phyloP scores from a whole-genome alignment of 2,888 invertebrate species.

The Trachelus tabidus region DNA sequence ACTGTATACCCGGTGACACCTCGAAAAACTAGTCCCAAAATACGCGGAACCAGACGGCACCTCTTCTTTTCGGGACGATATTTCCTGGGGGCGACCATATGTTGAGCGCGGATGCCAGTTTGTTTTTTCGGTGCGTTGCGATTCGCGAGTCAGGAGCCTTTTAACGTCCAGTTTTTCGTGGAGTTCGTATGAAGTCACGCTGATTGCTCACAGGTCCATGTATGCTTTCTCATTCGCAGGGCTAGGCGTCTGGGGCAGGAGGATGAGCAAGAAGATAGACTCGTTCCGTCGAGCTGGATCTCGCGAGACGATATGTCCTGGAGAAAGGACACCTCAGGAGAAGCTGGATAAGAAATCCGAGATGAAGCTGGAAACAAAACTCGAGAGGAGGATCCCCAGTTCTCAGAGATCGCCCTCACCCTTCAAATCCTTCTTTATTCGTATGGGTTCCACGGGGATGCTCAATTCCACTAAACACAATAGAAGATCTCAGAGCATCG shows the following conservation, averaged over 20 bases:
- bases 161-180: not conserved
- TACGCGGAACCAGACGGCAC: constrained; percentile 46
- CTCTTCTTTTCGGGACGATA: not conserved
- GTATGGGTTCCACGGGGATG: constrained; percentile 83
- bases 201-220: not conserved
- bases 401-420: constrained; percentile 74
- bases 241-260: constrained; percentile 74
- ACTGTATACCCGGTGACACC: constrained; percentile 30
- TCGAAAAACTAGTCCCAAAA: constrained; percentile 58
- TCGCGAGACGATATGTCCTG: constrained; percentile 68
- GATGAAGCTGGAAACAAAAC: constrained; percentile 37
- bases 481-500: constrained; percentile 64
- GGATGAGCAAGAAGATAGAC: constrained; percentile 83
- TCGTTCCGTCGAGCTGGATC: constrained; percentile 76
- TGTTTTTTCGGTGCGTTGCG: not conserved
- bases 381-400: constrained; percentile 58
- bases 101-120: constrained; percentile 30
- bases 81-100: constrained; percentile 42
- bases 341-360: constrained; percentile 9
- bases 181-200: not conserved
- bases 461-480: constrained; percentile 70
- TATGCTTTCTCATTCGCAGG: constrained; percentile 30
- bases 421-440: constrained; percentile 78
- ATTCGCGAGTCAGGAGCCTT: not conserved
- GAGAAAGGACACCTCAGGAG: constrained; percentile 23